phyloP scores from a whole-genome alignment of 2,888 invertebrate species.

The Carpatolechia fugitivella region DNA sequence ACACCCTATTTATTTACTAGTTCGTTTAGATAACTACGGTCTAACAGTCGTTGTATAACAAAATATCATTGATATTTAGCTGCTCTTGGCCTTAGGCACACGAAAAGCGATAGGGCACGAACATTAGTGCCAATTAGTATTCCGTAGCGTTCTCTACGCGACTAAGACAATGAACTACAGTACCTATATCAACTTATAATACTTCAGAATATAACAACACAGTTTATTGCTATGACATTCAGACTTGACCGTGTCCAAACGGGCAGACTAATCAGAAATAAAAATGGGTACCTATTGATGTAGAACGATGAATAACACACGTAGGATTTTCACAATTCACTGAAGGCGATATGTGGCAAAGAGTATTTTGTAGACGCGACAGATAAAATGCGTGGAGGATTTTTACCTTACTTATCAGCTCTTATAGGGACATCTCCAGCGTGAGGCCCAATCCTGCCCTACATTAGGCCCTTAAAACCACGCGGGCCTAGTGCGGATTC shows the following conservation, averaged over 20 bases:
- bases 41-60: no score
- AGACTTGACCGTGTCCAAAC: slow-evolving; percentile 70
- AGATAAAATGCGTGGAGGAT: neutral
- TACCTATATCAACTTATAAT: neutral
- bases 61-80: no score
- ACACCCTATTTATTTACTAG: no score
- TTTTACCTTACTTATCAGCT: no score
- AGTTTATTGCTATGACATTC: slow-evolving; percentile 49
- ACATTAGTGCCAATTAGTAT: slow-evolving; percentile 55
- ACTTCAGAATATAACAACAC: slow-evolving; percentile 5
- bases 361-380: slow-evolving; percentile 24
- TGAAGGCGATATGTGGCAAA: slow-evolving; percentile 42
- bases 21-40: no score
- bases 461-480: no score
- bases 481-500: no score
- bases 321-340: slow-evolving; percentile 43
- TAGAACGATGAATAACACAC: slow-evolving; percentile 36
- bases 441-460: no score
- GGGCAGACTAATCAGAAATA: slow-evolving; percentile 39
- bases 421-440: no score
- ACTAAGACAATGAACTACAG: slow-evolving; percentile 32
- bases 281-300: slow-evolving; percentile 37
- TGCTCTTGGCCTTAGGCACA: slow-evolving; percentile 17
- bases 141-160: slow-evolving; percentile 36
- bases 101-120: slow-evolving; percentile 57